Evolutionary conservation across 1,140 invertebrate species (phyloP).

Genomic region (Sarcophaga bullata): DNA sequence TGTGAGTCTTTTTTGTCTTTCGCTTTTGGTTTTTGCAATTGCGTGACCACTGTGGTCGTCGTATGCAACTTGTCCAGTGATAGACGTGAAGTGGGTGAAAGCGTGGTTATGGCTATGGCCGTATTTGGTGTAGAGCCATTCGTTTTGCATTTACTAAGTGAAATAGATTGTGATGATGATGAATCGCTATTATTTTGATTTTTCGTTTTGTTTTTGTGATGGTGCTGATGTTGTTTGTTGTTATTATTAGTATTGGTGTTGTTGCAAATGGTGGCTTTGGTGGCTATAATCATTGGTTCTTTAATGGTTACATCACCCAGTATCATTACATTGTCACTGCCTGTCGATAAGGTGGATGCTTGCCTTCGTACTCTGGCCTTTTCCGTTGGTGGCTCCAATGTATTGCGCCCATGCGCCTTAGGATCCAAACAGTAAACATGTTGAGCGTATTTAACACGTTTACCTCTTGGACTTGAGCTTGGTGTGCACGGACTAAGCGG

Average conservation of each 20-base stretch:
- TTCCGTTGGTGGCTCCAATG: constrained; percentile 20
- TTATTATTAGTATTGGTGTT: background rate
- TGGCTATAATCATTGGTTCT: constrained; percentile 21
- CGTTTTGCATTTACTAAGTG: constrained; percentile 6
- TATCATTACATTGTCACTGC: constrained; percentile 63
- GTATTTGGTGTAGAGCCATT: constrained; percentile 26
- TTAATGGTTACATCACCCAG: constrained; percentile 49
- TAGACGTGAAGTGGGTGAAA: constrained; percentile 30
- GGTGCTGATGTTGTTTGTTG: constrained; percentile 45
- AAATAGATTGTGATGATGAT: background rate
- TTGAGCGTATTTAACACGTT: constrained; percentile 14
- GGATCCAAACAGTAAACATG: background rate
- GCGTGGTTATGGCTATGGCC: constrained; percentile 32
- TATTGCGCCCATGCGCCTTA: background rate
- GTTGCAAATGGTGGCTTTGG: constrained; percentile 35
- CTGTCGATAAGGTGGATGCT: constrained; percentile 50
- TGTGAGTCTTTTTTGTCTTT: background rate
- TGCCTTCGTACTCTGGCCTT: constrained; percentile 43
- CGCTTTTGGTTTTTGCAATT: background rate
- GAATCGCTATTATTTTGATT: constrained; percentile 8
- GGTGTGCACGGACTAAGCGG: background rate
- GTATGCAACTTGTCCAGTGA: background rate
- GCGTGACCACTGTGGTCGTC: constrained; percentile 10
- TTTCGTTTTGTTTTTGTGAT: constrained; percentile 46
- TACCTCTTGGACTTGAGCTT: background rate